These are phyloP conservation scores for Brachynemurus nebulosus DNA, from an alignment of 2,888 invertebrate species.

Conservation along the genomic window DNA sequence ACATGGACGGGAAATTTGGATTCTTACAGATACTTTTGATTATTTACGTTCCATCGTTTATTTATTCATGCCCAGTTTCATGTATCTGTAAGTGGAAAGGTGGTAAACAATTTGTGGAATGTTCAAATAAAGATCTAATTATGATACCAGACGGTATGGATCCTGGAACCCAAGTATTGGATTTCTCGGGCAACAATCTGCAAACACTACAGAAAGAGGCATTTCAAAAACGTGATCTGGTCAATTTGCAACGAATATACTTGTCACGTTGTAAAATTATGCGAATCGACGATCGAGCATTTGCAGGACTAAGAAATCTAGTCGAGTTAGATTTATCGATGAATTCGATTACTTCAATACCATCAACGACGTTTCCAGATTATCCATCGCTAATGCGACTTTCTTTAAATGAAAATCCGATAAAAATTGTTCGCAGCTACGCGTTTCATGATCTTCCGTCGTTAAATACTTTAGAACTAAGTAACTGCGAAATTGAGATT, in stretches of 20 bases:
- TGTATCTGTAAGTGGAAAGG: slow-evolving; percentile 88
- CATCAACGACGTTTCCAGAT: slow-evolving; percentile 63
- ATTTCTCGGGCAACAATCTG: slow-evolving; percentile 71
- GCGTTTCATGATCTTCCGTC: slow-evolving; percentile 62
- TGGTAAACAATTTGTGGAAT: slow-evolving; percentile 83
- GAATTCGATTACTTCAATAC: slow-evolving; percentile 64
- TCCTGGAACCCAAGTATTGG: slow-evolving; percentile 74
- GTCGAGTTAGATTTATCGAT: slow-evolving; percentile 79
- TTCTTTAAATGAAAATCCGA: slow-evolving; percentile 67
- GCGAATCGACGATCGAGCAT: slow-evolving; percentile 64
- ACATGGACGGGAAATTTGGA: no score
- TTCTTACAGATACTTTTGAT: neutral
- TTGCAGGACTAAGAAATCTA: slow-evolving; percentile 71
- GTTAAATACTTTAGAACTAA: slow-evolving; percentile 67
- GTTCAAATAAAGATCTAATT: slow-evolving; percentile 61
- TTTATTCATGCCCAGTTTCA: slow-evolving; percentile 50
- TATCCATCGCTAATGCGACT: slow-evolving; percentile 73
- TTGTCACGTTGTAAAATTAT: slow-evolving; percentile 64
- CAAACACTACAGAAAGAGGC: slow-evolving; percentile 64
- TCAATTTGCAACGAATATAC: slow-evolving; percentile 79
- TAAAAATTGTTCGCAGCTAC: slow-evolving; percentile 52
- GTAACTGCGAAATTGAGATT: slow-evolving; percentile 61
- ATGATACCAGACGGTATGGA: slow-evolving; percentile 68
- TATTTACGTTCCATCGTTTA: neutral
- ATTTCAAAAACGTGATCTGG: slow-evolving; percentile 62